Percentiles rank a stretch among this genome's conserved stretches.
Conservation (phyloP, 2,113 vertebrate species). For the Falcunculus frontatus region DNA sequence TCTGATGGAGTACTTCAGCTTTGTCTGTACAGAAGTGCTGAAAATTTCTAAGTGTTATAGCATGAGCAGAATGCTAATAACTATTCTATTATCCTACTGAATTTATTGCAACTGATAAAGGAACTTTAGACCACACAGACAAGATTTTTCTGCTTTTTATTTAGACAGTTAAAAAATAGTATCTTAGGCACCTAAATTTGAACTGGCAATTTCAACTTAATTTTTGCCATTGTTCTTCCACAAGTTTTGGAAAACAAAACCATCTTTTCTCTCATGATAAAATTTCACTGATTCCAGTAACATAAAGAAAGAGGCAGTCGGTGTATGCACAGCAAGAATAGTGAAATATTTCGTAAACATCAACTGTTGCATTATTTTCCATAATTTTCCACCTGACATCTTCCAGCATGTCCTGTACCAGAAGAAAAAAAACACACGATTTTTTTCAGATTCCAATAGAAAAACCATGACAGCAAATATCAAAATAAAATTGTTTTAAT, state of each 20-base stretch:
- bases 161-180: neutral
- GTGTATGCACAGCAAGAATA: neutral
- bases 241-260: neutral
- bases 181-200: neutral
- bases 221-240: neutral
- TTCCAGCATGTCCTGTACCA: neutral
- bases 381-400: neutral
- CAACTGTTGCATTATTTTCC: neutral
- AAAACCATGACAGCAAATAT: neutral
- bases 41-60: neutral
- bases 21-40: neutral
- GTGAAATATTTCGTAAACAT: neutral
- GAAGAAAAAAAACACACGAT: neutral
- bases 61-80: neutral
- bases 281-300: neutral
- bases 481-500: neutral
- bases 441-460: neutral
- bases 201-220: neutral
- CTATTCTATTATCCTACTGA: neutral
- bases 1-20: neutral
- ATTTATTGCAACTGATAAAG: neutral
- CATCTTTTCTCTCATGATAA: neutral
- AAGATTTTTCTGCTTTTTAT: neutral
- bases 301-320: neutral
- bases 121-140: neutral